phyloP scores from a whole-genome alignment of 2,797 vertebrate species.

The Scarus forsteni region DNA sequence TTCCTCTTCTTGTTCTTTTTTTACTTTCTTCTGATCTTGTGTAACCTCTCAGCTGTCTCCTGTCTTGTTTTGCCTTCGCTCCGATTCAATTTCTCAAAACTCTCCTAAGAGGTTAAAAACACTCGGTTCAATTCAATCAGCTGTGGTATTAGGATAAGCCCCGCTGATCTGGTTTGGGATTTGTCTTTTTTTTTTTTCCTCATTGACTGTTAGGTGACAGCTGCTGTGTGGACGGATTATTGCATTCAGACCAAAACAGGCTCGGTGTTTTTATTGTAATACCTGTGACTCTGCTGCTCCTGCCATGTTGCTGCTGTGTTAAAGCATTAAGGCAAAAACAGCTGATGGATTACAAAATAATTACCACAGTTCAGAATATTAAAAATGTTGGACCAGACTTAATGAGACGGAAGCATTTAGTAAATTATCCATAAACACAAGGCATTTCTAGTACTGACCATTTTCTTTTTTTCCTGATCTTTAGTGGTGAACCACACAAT shows the following conservation, averaged over 20 bases:
- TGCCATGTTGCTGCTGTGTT: not conserved
- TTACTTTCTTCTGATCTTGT: not conserved
- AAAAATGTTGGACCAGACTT: not conserved
- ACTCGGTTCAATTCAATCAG: conserved; percentile 57
- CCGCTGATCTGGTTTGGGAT: conserved; percentile 69
- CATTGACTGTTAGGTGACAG: conserved; percentile 45
- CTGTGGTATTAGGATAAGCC: conserved; percentile 62
- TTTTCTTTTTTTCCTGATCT: too few relatives aligned
- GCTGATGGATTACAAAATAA: not conserved
- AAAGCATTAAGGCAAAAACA: conserved; percentile 3
- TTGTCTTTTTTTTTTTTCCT: conserved; percentile 54
- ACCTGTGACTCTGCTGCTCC: not conserved
- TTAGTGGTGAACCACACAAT: too few relatives aligned
- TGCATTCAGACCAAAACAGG: conserved; percentile 35
- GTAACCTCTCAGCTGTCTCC: not conserved
- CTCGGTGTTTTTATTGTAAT: conserved; percentile 10
- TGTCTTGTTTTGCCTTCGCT: not conserved
- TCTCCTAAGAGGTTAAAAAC: conserved; percentile 39
- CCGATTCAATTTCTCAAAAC: conserved; percentile 36
- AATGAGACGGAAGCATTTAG: not conserved
- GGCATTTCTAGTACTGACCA: too few relatives aligned
- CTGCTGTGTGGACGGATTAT: conserved; percentile 57
- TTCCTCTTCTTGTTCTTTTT: not conserved
- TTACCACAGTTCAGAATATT: not conserved
- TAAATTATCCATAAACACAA: not conserved